Percentiles rank a stretch among this genome's conserved stretches.
Conservation (phyloP, 2,888 invertebrate species). For the Aelia acuminata region DNA sequence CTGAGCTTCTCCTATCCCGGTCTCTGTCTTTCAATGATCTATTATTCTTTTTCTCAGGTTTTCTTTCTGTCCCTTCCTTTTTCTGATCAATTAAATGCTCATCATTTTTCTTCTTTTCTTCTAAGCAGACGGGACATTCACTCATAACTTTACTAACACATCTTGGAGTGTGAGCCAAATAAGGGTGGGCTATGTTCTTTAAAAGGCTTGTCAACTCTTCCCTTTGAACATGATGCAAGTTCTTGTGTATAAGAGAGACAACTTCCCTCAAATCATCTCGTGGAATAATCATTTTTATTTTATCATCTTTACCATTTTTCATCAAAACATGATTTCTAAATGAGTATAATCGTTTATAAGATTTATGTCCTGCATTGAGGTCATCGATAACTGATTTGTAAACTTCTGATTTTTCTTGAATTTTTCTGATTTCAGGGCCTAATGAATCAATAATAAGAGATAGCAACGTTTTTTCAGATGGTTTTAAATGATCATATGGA, state of each 20-base stretch:
- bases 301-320: constrained; percentile 26
- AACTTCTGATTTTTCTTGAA: constrained; percentile 54
- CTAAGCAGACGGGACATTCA: constrained; percentile 27
- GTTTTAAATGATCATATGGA: constrained; percentile 1
- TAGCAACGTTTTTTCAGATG: neutral
- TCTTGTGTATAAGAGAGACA: constrained; percentile 40
- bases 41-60: neutral
- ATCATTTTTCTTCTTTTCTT: constrained; percentile 5
- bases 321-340: constrained; percentile 38
- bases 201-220: constrained; percentile 22
- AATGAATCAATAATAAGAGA: constrained; percentile 5
- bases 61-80: constrained; percentile 9
- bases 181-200: neutral
- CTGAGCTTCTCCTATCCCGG: neutral
- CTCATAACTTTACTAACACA: constrained; percentile 47
- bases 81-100: constrained; percentile 23
- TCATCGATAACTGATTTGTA: constrained; percentile 36
- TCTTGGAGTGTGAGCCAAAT: neutral
- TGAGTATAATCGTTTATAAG: constrained; percentile 41
- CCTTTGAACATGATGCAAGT: constrained; percentile 26
- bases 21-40: constrained; percentile 24
- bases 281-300: constrained; percentile 32
- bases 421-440: constrained; percentile 47
- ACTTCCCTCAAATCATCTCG: constrained; percentile 51
- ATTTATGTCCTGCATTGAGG: constrained; percentile 28